Evolutionary conservation across 1,140 invertebrate species (phyloP).

Genomic region (Gryon sp.): DNA sequence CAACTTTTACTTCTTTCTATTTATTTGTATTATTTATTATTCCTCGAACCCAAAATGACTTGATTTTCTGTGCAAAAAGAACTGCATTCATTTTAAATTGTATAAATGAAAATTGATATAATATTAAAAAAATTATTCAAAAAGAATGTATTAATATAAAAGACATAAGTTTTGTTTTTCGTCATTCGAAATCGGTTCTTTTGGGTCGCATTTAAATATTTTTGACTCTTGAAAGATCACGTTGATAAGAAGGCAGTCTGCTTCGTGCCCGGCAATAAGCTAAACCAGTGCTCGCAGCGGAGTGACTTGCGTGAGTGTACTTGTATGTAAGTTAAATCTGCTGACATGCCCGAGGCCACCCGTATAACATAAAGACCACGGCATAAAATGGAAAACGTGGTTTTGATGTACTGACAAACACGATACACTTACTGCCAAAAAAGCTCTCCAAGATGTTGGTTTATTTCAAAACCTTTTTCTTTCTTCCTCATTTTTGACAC

Average conservation of each 20-base stretch:
- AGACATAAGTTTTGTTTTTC: slow-evolving; percentile 49
- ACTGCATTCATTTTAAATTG: no score
- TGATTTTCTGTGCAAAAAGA: no score
- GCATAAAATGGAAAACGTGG: slow-evolving; percentile 52
- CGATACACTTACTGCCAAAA: slow-evolving; percentile 53
- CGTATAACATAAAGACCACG: slow-evolving; percentile 23
- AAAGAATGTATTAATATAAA: no score
- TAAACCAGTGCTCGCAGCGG: slow-evolving; percentile 46
- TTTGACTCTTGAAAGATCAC: slow-evolving; percentile 73
- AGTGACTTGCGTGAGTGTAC: slow-evolving; percentile 47
- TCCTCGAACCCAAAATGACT: no score
- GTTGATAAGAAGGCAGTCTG: slow-evolving; percentile 71
- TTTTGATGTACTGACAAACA: slow-evolving; percentile 54
- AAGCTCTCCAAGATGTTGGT: no score
- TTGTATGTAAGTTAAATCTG: slow-evolving; percentile 63
- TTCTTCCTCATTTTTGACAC: no score
- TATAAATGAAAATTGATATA: no score
- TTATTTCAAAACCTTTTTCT: no score
- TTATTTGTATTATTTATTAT: no score
- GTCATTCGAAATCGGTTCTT: slow-evolving; percentile 29
- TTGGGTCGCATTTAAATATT: slow-evolving; percentile 75
- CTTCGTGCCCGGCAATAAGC: slow-evolving; percentile 78
- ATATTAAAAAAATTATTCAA: no score
- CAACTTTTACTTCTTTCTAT: no score
- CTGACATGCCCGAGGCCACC: slow-evolving; percentile 55